A percentile compares a stretch with the other conserved stretches of the same genome.
Evolutionary conservation across 2,113 vertebrate species (phyloP).

Genomic region (Myotis lucifugus): DNA sequence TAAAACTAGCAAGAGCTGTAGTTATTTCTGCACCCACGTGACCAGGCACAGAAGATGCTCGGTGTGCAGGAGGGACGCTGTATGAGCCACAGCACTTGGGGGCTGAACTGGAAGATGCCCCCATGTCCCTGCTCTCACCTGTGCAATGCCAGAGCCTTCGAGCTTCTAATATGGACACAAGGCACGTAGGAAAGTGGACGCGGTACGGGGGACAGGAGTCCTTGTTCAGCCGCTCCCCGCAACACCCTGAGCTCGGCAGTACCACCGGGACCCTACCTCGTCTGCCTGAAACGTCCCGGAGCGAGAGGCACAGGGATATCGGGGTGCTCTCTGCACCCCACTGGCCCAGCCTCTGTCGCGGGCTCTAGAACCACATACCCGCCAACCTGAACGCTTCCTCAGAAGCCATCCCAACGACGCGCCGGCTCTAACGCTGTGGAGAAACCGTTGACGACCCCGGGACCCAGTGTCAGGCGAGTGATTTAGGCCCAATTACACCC

Average conservation of each 20-base stretch:
- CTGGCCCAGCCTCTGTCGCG: slow-evolving; percentile 27
- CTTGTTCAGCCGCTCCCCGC: not conserved
- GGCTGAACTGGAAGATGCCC: not conserved
- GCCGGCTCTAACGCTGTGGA: slow-evolving; percentile 47
- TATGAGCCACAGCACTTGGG: not conserved
- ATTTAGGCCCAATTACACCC: slow-evolving; percentile 75
- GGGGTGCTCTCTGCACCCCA: not conserved
- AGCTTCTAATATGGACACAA: not conserved
- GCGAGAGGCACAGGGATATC: not conserved
- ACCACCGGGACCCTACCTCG: not conserved
- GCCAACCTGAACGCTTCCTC: slow-evolving; percentile 45
- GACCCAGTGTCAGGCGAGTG: slow-evolving; percentile 69
- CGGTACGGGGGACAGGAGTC: not conserved
- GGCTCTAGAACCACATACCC: slow-evolving; percentile 41
- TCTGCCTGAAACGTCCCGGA: not conserved
- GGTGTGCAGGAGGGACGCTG: not conserved
- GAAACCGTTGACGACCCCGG: slow-evolving; percentile 64
- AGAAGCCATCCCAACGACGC: slow-evolving; percentile 64
- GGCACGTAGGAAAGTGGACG: not conserved
- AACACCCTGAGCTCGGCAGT: not conserved
- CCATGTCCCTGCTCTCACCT: not conserved
- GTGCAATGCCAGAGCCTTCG: not conserved
- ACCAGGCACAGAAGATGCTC: not conserved
- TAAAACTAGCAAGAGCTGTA: not conserved
- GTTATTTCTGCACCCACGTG: not conserved